Conservation (phyloP, 2,797 vertebrate species). For the Champsocephalus gunnari region DNA sequence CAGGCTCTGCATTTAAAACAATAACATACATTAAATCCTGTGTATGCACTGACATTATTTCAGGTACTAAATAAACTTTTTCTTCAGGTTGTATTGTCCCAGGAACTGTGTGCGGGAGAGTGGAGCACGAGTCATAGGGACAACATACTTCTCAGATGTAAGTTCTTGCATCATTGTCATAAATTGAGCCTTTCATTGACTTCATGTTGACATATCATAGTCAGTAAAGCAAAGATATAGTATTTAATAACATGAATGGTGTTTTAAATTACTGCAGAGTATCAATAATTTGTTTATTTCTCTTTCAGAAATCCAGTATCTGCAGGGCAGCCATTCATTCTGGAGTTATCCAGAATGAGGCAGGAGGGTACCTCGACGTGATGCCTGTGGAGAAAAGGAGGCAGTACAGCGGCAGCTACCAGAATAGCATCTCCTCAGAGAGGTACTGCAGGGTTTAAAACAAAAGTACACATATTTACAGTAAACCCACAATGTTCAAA, state of each 20-base stretch:
- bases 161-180: slow-evolving; percentile 70
- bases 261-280: not conserved
- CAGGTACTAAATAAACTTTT: slow-evolving; percentile 7
- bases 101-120: slow-evolving; percentile 90
- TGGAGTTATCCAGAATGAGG: slow-evolving; percentile 90
- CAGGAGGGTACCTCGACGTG: slow-evolving; percentile 94
- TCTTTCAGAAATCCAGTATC: slow-evolving; percentile 91
- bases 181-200: not conserved
- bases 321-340: slow-evolving; percentile 95
- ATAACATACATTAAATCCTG: not conserved
- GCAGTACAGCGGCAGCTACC: slow-evolving; percentile 89
- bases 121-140: slow-evolving; percentile 89
- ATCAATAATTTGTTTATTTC: not conserved
- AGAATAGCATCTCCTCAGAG: slow-evolving; percentile 94
- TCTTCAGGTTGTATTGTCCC: slow-evolving; percentile 93
- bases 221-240: not conserved
- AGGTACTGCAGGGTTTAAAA: slow-evolving; percentile 81
- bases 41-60: not conserved
- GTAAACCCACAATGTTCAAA: not conserved
- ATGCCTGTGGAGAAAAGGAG: slow-evolving; percentile 95
- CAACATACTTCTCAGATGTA: slow-evolving; percentile 93
- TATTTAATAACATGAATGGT: not conserved
- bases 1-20: not conserved
- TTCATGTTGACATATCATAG: not conserved
- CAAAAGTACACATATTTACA: not conserved